Evolutionary conservation across 2,113 vertebrate species (phyloP), one percentile per base, ranked within the genome.

Genomic region (Aviceda subcristata): DNA sequence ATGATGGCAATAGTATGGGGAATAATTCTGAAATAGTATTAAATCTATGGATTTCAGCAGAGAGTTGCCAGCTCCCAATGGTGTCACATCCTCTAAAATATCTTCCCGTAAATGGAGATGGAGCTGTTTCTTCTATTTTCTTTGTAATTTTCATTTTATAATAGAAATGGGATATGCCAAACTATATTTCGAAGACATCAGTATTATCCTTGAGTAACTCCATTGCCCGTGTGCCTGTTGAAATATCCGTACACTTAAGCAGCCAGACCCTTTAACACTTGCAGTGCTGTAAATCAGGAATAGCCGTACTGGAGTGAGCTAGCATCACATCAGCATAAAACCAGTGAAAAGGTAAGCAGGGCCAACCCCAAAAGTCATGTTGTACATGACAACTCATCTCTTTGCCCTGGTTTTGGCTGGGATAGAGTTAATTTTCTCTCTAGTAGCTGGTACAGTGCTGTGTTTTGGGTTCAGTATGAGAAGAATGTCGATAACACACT

Each of bases 31-130:
- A 46, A 91, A 92, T 27, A n/a, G 26, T 78, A 30, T 95, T 79
- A 55, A 48, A 79, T 71, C 22, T 50, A 85, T 68, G 45, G 91
- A 86, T 94, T 82, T 85, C n/a, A 85, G 46, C 29, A 36, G 57
- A 73, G 51, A 43, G 29, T 22, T 92, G 48, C 36, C 67, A 91
- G 53, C 26, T 93, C n/a, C 56, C 66, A 74, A 1, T 41, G 41
- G 55, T 63, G 75, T 94, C 84, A 67, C 26, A 80, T 94, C 38
- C 74, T 91, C 67, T 76, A 93, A 95, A 91, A 69, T 73, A 90
- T 41, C 62, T 90, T 77, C 69, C 48, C 9, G 17, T 75, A 94
- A 92, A 84, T n/a, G 73, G 55, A 81, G 51, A 84, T 68, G 39
- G 51, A 86, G 26, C 13, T 26, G 16, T 67, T 93, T 78, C 79